These are phyloP conservation scores for Platerodrilus igneus DNA, from an alignment of 2,888 invertebrate genomes.

Conservation along the genomic window DNA sequence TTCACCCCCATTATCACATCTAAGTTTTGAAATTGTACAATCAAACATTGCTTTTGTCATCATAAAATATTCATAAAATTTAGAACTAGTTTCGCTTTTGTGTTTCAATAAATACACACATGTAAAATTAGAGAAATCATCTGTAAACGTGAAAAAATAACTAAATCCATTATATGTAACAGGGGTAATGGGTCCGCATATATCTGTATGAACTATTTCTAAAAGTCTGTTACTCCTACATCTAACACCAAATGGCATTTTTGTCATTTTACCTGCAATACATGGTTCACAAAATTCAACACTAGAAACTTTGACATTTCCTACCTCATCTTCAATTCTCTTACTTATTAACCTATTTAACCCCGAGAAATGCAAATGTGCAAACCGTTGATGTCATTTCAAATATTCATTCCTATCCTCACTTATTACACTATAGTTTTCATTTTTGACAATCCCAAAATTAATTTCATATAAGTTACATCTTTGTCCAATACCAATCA, in stretches of 20 bases:
- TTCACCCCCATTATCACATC: conserved; percentile 5
- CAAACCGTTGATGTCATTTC: conserved; percentile 1
- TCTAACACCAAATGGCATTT: not conserved
- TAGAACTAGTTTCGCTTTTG: not conserved
- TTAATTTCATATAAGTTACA: conserved; percentile 1
- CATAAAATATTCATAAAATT: not conserved
- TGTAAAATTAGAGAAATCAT: conserved; percentile 2
- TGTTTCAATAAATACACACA: not conserved
- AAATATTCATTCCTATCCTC: not conserved
- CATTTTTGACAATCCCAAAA: conserved; percentile 1
- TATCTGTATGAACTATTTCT: conserved; percentile 3
- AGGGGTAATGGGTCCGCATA: conserved; percentile 1
- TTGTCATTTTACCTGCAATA: conserved; percentile 1
- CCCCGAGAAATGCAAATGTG: not conserved
- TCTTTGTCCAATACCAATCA: not conserved
- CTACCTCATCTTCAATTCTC: not conserved
- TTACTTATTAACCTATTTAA: conserved; percentile 2
- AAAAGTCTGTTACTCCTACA: not conserved
- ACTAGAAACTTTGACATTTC: conserved; percentile 1
- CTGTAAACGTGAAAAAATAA: not conserved
- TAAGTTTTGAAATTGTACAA: not conserved
- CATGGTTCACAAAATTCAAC: conserved; percentile 5
- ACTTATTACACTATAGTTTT: not conserved
- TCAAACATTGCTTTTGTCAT: conserved; percentile 5
- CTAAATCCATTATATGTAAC: not conserved